Percentiles rank a stretch among this genome's conserved stretches.
Evolutionary conservation across 2,797 vertebrate species (phyloP).

Genomic region (Tympanoctomys barrerae): DNA sequence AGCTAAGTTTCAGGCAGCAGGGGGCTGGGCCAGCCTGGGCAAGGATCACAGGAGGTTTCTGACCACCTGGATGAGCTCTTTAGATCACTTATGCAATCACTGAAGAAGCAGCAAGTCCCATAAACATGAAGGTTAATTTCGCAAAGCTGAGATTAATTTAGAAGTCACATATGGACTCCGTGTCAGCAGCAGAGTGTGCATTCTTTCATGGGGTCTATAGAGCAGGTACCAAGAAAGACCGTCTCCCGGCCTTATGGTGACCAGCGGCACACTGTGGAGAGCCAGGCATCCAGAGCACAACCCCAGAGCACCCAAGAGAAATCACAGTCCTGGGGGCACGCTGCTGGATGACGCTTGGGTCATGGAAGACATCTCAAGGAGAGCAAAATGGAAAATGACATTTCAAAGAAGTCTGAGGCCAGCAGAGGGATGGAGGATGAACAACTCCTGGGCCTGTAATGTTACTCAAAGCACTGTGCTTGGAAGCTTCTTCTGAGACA

Average conservation of each 20-base stretch:
- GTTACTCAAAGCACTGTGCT: not conserved
- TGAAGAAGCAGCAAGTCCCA: not conserved
- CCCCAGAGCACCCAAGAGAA: not conserved
- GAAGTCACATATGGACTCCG: not conserved
- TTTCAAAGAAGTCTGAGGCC: not conserved
- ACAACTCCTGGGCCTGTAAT: not conserved
- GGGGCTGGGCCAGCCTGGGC: not conserved
- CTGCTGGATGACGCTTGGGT: not conserved
- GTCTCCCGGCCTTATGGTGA: not conserved
- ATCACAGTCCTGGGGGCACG: not conserved
- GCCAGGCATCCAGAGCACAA: fast-evolving
- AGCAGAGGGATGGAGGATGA: not conserved
- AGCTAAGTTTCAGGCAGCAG: not conserved
- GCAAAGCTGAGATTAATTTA: not conserved
- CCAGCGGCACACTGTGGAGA: not conserved
- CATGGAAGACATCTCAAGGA: not conserved
- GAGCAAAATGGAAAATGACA: not conserved
- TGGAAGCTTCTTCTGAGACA: not conserved
- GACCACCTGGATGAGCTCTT: not conserved
- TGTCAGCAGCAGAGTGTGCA: not conserved
- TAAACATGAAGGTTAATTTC: not conserved
- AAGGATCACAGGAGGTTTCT: not conserved
- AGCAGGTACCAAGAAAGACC: not conserved
- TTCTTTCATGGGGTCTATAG: not conserved
- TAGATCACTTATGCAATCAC: not conserved